These are phyloP conservation scores for Ovibos moschatus DNA, from an alignment of 2,113 vertebrate species.

Conservation along the genomic window DNA sequence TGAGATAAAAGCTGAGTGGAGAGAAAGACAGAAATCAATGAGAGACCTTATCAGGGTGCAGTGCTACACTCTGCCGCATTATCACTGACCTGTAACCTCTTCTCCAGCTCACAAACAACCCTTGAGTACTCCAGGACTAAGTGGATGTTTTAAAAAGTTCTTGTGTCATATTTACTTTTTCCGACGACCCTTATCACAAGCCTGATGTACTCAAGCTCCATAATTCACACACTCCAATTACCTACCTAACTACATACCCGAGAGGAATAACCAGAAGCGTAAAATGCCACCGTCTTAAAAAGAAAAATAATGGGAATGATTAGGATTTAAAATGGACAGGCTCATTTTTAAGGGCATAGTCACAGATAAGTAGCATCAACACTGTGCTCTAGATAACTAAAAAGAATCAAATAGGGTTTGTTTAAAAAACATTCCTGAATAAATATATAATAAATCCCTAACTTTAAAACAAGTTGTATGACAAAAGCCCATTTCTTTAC, in stretches of 20 bases:
- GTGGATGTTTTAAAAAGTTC: conserved; percentile 35
- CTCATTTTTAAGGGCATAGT: background rate
- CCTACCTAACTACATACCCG: background rate
- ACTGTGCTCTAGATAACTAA: background rate
- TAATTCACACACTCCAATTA: conserved; percentile 37
- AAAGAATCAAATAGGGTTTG: background rate
- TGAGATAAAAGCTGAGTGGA: conserved; percentile 17
- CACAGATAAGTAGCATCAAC: background rate
- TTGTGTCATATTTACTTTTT: conserved; percentile 34
- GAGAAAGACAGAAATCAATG: background rate
- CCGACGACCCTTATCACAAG: conserved; percentile 22
- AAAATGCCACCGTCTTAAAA: background rate
- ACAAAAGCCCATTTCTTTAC: background rate
- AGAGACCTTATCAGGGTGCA: background rate
- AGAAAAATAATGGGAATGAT: background rate
- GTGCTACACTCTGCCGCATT: background rate
- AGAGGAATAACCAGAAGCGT: background rate
- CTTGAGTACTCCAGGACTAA: background rate
- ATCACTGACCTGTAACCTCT: conserved; percentile 22
- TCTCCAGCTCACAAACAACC: background rate
- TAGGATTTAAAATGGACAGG: conserved; percentile 8
- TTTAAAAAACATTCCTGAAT: conserved; percentile 20
- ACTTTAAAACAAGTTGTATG: conserved; percentile 17
- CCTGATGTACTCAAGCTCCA: background rate
- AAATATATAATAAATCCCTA: background rate